A percentile compares a stretch with the other conserved stretches of the same genome.
phyloP scores from a whole-genome alignment of 2,113 vertebrate species.

The Channa maculata region DNA sequence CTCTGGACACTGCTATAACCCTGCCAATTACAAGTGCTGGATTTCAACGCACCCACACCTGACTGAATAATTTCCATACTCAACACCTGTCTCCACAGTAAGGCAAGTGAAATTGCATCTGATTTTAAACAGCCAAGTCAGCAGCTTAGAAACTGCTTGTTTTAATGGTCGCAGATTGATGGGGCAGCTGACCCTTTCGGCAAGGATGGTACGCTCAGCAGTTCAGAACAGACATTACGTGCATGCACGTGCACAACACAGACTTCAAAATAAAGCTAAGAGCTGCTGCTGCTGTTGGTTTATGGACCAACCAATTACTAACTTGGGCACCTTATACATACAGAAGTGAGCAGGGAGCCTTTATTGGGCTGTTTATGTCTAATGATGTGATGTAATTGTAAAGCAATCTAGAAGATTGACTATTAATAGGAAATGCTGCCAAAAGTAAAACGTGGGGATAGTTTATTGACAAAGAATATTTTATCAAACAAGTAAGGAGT shows the following conservation, averaged over 20 bases:
- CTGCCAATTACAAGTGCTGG: neutral
- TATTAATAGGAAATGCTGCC: neutral
- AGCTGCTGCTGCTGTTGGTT: neutral
- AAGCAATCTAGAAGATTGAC: neutral
- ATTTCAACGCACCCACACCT: constrained; percentile 23
- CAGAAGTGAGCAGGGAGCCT: neutral
- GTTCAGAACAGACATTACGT: constrained; percentile 27
- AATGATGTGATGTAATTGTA: neutral
- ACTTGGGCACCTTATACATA: neutral
- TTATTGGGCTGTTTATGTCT: constrained; percentile 5
- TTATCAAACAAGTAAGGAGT: no score
- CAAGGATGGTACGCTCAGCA: constrained; percentile 44
- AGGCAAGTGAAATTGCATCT: constrained; percentile 4
- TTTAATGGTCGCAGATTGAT: constrained; percentile 65
- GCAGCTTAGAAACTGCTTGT: constrained; percentile 46
- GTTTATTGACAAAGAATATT: no score
- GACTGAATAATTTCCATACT: constrained; percentile 26
- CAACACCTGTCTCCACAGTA: constrained; percentile 30
- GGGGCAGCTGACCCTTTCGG: constrained; percentile 54
- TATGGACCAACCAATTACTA: neutral
- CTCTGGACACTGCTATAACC: neutral
- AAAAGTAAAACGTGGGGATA: neutral
- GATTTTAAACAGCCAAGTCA: constrained; percentile 36
- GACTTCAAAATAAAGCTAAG: constrained; percentile 11
- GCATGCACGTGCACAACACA: constrained; percentile 1